These are phyloP conservation scores for Rhodophaea formosa DNA, from an alignment of 2,888 invertebrate species.

Conservation along the genomic window DNA sequence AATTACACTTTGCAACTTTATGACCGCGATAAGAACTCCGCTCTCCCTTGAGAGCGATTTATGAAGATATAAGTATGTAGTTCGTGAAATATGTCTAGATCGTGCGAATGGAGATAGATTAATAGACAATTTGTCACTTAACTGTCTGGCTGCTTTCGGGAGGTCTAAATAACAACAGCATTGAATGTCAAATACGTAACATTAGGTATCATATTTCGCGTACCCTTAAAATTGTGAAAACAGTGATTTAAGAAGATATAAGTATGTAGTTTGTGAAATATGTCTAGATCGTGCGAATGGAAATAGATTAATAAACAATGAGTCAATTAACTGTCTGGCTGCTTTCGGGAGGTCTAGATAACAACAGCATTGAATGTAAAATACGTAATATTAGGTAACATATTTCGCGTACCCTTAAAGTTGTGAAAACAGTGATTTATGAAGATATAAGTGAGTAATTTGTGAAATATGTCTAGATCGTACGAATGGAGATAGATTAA, in stretches of 20 bases:
- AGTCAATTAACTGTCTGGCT: not conserved
- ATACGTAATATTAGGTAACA: no score
- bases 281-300: not conserved
- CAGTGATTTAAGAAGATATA: slow-evolving; percentile 3
- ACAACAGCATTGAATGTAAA: no score
- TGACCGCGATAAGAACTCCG: slow-evolving; percentile 7
- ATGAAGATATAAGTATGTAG: not conserved
- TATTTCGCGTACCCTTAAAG: no score
- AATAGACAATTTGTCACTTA: not conserved
- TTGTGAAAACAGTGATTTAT: slow-evolving; percentile 8
- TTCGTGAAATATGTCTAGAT: not conserved
- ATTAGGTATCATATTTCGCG: no score
- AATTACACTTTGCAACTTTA: slow-evolving; percentile 19
- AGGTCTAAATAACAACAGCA: no score
- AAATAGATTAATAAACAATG: not conserved
- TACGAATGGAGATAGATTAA: not conserved
- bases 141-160: not conserved
- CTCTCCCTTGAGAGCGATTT: slow-evolving; percentile 6
- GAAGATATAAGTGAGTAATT: not conserved
- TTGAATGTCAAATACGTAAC: no score
- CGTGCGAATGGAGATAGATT: not conserved
- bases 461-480: not conserved
- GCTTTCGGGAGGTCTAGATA: no score
- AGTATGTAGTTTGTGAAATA: not conserved
- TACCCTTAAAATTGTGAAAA: no score